Evolutionary conservation across 2,797 vertebrate genomes (phyloP).

Genomic region (Syncerus caffer): DNA sequence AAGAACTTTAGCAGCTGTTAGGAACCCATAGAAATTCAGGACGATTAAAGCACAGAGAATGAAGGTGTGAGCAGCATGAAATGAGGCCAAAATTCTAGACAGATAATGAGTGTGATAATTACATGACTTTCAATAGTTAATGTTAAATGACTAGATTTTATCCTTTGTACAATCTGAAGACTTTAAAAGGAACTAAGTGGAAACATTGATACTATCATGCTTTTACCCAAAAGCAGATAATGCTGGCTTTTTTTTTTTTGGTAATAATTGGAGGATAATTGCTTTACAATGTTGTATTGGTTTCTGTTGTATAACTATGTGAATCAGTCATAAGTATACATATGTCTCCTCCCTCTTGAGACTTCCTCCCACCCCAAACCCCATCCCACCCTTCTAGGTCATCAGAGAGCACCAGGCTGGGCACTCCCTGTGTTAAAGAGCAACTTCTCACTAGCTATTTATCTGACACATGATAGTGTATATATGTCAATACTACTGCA

Average conservation of each 20-base stretch:
- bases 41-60: neutral
- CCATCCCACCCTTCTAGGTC: neutral
- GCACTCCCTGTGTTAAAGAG: neutral
- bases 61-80: neutral
- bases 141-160: neutral
- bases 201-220: neutral
- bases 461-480: neutral
- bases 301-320: neutral
- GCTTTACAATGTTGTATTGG: neutral
- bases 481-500: neutral
- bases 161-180: neutral
- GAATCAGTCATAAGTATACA: neutral
- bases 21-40: neutral
- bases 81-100: neutral
- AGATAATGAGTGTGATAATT: neutral
- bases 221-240: neutral
- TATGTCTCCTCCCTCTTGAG: neutral
- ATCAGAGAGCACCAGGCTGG: neutral
- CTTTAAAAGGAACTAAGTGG: neutral
- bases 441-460: neutral
- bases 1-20: neutral
- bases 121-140: neutral
- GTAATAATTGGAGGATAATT: neutral
- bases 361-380: neutral
- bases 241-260: neutral